These are phyloP conservation scores for Lepidotrigona ventralis DNA, from an alignment of 1,140 invertebrate species.

Conservation along the genomic window DNA sequence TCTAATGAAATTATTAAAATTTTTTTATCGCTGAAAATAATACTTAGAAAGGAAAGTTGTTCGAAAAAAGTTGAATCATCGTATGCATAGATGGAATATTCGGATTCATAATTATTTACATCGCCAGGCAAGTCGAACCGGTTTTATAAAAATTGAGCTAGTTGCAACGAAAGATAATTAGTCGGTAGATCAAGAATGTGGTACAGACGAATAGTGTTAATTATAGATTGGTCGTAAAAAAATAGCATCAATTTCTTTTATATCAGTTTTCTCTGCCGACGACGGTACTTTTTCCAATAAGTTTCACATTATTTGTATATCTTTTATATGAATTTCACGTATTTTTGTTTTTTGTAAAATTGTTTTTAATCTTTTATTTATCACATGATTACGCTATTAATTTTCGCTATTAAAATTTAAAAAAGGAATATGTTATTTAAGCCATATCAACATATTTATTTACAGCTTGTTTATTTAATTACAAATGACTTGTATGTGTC, in stretches of 20 bases:
- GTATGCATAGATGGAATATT: background rate
- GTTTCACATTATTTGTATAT: too few relatives aligned
- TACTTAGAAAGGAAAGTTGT: too few relatives aligned
- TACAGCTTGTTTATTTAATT: background rate
- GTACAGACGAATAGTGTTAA: conserved; percentile 42
- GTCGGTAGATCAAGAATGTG: conserved; percentile 43
- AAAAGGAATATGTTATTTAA: background rate
- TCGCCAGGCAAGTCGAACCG: conserved; percentile 28
- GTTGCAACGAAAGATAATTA: conserved; percentile 60
- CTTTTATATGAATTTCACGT: too few relatives aligned
- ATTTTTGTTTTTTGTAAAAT: too few relatives aligned
- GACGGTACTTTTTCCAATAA: conserved; percentile 13
- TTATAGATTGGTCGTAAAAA: conserved; percentile 21
- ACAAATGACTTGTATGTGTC: background rate
- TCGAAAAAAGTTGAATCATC: too few relatives aligned
- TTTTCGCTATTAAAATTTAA: background rate
- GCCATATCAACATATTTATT: background rate
- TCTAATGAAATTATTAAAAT: too few relatives aligned
- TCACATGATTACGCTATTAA: background rate
- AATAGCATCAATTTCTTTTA: conserved; percentile 39
- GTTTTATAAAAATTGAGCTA: conserved; percentile 48
- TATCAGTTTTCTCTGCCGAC: background rate
- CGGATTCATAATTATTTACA: conserved; percentile 18
- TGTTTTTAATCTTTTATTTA: background rate
- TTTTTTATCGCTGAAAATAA: too few relatives aligned